A percentile compares a stretch with the other conserved stretches of the same genome.
These are phyloP conservation scores for Protobothrops flavoviridis DNA, from an alignment of 2,113 vertebrate species.

Conservation along the genomic window DNA sequence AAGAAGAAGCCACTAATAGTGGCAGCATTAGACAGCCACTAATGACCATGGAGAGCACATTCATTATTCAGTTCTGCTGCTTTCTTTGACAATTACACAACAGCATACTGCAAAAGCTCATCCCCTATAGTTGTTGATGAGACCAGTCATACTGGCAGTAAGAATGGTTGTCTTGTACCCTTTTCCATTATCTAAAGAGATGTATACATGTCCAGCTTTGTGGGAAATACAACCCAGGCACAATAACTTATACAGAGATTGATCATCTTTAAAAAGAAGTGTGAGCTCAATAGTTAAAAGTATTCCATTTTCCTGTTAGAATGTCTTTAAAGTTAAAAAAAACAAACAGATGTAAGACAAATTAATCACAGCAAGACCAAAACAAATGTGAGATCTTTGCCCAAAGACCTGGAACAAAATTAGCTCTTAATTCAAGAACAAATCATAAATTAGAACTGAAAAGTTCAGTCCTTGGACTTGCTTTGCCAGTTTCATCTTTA, in stretches of 20 bases:
- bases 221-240: not conserved
- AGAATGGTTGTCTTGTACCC: not conserved
- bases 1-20: not conserved
- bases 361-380: constrained; percentile 11
- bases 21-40: not conserved
- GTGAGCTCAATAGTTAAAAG: not conserved
- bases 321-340: not conserved
- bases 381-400: not conserved
- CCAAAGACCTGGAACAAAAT: not conserved
- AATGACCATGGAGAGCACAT: not conserved
- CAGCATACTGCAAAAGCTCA: not conserved
- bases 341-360: not conserved
- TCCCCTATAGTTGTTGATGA: not conserved
- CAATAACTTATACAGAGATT: not conserved
- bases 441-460: constrained; percentile 14
- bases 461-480: constrained; percentile 15
- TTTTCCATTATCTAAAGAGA: not conserved
- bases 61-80: not conserved
- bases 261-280: not conserved
- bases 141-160: not conserved
- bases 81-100: not conserved
- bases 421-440: not conserved
- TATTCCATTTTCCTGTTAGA: not conserved
- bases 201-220: not conserved
- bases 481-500: constrained; percentile 15